phyloP scores from a whole-genome alignment of 2,888 invertebrate species.

The Drosophila subquinaria region DNA sequence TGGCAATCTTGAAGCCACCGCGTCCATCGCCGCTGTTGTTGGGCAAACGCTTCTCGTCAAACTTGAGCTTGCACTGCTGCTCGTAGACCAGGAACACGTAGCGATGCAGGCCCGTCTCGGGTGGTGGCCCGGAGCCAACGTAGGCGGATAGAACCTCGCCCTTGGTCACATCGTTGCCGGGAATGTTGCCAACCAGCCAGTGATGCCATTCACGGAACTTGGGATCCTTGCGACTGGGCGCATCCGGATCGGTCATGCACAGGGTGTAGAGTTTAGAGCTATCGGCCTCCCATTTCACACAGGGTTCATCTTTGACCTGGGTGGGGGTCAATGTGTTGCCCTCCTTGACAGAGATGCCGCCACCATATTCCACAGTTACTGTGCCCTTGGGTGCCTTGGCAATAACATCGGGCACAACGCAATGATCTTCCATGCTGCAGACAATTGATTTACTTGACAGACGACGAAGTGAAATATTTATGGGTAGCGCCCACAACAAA shows the following conservation, averaged over 20 bases:
- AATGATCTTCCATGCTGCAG: slow-evolving; percentile 85
- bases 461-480: slow-evolving; percentile 17
- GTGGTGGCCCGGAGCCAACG: slow-evolving; percentile 94
- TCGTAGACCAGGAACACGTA: slow-evolving; percentile 90
- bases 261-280: slow-evolving; percentile 89
- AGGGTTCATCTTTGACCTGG: slow-evolving; percentile 90
- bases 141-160: slow-evolving; percentile 93
- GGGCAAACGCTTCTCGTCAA: slow-evolving; percentile 86
- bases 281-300: slow-evolving; percentile 89
- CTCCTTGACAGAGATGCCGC: slow-evolving; percentile 86
- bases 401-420: slow-evolving; percentile 92
- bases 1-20: slow-evolving; percentile 88
- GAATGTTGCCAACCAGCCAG: slow-evolving; percentile 96
- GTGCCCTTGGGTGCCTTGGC: slow-evolving; percentile 87
- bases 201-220: slow-evolving; percentile 96
- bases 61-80: slow-evolving; percentile 87
- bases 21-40: slow-evolving; percentile 87
- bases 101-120: slow-evolving; percentile 89
- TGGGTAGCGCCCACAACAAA: slow-evolving; percentile 28
- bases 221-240: slow-evolving; percentile 92
- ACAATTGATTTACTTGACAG: slow-evolving; percentile 17
- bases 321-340: slow-evolving; percentile 92
- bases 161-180: slow-evolving; percentile 88
- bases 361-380: slow-evolving; percentile 84
- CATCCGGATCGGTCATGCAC: slow-evolving; percentile 93